Base-by-base conservation (phyloP, 2,888 invertebrate genomes). In the Litoditis marina region DNA sequence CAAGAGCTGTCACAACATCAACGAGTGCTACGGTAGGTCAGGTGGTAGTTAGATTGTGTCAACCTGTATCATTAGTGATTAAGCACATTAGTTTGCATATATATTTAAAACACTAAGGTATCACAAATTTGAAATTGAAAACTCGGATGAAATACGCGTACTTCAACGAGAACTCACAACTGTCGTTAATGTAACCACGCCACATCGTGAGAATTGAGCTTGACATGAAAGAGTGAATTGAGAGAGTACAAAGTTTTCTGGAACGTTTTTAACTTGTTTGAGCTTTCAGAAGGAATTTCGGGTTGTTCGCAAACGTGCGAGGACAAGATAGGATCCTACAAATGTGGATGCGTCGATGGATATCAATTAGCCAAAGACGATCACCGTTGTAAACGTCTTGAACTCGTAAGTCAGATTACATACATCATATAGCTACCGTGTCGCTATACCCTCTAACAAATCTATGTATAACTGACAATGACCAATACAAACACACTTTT, bases 271-370 rank as follows among this genome's bases (percentile, higher is more conserved):
- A n/a, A n/a, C n/a, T n/a, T n/a, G n/a, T n/a, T 13, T 28, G 28
- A 19, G 22, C 22, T 55, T 70, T 44, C 66, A 73, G 83, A 89
- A 88, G 1, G 92, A 92, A 0, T 91, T 90, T 76, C 79, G 4
- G 91, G 91, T 0, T 98, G 96, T 82, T 92, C 92, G 1, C 96
- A 98, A 83, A 89, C 89, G 77, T 98, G 98, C 82, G 91, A 92
- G 16, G 96, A 98, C 83, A 93, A 92, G 0, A 92, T 92, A 0
- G 96, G 96, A 16, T 90, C 91, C 7, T 95, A 89, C 85, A 92
- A 92, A 79, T 98, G 98, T 84, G 94, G 94, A 84, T 98, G 98
- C 83, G 90, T 92, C 78, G 92, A 92, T 13, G 93, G 90, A 83
- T 95, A 93, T 83, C 92, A 92, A 77, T 86, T 92, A 53, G 90